Evolutionary conservation across 2,113 vertebrate species (phyloP).

Genomic region (Charadrius vociferus): DNA sequence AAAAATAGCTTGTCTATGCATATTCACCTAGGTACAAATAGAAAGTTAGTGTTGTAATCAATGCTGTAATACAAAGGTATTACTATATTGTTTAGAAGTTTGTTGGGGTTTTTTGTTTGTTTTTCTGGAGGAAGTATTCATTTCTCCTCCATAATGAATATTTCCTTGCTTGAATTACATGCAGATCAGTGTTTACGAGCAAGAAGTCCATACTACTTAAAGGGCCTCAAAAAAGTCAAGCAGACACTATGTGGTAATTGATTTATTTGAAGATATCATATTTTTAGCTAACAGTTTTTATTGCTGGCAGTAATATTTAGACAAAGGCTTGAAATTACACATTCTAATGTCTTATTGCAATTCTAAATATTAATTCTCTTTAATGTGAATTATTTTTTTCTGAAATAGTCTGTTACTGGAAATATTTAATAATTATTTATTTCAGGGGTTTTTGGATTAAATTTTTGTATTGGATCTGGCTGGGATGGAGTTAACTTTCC

Average conservation of each 20-base stretch:
- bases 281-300: not conserved
- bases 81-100: not conserved
- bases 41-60: not conserved
- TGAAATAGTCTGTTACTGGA: not conserved
- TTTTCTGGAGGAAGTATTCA: not conserved
- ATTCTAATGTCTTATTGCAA: not conserved
- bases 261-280: not conserved
- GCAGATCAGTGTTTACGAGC: not conserved
- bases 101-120: not conserved
- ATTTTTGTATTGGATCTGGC: not conserved
- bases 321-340: not conserved
- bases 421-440: not conserved
- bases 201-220: not conserved
- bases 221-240: not conserved
- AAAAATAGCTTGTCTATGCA: not conserved
- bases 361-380: not conserved
- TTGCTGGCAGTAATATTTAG: not conserved
- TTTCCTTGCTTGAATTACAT: not conserved
- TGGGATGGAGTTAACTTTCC: not conserved
- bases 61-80: not conserved
- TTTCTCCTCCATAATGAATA: not conserved
- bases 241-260: not conserved
- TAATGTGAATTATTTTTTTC: not conserved
- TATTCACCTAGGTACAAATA: not conserved
- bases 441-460: not conserved